Base-by-base conservation (phyloP, 2,888 invertebrate species). In the Exocentrus adspersus region DNA sequence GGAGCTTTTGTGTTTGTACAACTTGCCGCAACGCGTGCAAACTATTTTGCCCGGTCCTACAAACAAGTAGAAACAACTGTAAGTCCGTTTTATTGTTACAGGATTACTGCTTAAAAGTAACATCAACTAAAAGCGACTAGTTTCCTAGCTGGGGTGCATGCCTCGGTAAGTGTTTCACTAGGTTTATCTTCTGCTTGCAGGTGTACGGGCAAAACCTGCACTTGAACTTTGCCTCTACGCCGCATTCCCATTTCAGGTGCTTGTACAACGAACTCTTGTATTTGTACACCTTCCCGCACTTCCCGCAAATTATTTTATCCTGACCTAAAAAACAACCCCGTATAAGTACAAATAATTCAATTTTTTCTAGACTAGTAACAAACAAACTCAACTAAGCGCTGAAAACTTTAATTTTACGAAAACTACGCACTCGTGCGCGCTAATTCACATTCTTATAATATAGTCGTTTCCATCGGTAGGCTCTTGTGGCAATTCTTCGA, bases 261-360 rank as follows among this genome's bases (percentile, higher is more conserved):
- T 91, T 86, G 77, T 67, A 64, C 1, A 67, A 32, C 2, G 67
- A 89, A 85, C 76, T 91, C 86, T 90, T 89, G 84, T 90, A 90
- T 67, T 89, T 87, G 81, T 92, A 92, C 73, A 87, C 87, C 79
- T 89, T 87, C 77, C 89, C 88, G 80, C 92, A 92, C 71, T 86
- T 87, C 67, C 86, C 86, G 79, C 92, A 84, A n/a, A 63, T 14
- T 3, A 12, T 37, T 2, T n/a, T 12, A 10, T n/a, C 12, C 14
- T n/a, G 37, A 12, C 37, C 37, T 37, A 37, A 37, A 37, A 37
- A n/a, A 7, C n/a, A 7, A n/a, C n/a, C n/a, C n/a, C n/a, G n/a
- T n/a, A n/a, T n/a, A n/a, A n/a, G n/a, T n/a, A n/a, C n/a, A n/a
- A n/a, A n/a, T n/a, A n/a, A n/a, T n/a, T n/a, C n/a, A n/a, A n/a